Conservation (phyloP, 2,797 vertebrate species). For the Halcyon leucocephala region DNA sequence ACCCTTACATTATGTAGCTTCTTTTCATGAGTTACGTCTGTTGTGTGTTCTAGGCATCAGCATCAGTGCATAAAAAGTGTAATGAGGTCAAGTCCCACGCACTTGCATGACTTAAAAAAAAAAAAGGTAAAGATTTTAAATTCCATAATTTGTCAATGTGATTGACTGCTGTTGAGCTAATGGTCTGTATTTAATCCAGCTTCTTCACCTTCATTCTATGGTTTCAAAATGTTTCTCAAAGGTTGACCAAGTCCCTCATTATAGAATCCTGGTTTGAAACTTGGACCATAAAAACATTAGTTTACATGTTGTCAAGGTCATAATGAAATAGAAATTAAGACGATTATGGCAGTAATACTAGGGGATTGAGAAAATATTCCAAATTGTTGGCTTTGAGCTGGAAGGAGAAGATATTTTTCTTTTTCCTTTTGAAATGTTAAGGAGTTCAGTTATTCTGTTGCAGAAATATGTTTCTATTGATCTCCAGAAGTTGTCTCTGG, state of each 20-base stretch:
- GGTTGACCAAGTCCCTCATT: not conserved
- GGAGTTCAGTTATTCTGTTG: not conserved
- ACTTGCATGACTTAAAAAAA: not conserved
- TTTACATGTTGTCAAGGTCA: not conserved
- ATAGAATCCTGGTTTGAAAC: not conserved
- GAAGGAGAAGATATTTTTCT: not conserved
- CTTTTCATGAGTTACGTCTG: not conserved
- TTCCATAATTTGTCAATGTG: not conserved
- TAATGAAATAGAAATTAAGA: not conserved
- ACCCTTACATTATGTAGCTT: not conserved
- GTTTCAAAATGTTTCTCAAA: constrained; percentile 13
- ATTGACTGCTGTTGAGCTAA: not conserved
- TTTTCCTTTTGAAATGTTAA: constrained; percentile 9
- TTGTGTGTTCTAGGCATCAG: not conserved
- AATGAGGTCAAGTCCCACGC: not conserved
- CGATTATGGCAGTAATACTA: not conserved
- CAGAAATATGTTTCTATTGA: not conserved
- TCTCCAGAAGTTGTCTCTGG: not conserved
- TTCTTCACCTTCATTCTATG: not conserved
- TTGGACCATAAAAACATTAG: not conserved
- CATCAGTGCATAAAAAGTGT: not conserved
- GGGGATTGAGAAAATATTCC: constrained; percentile 7
- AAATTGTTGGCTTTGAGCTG: not conserved
- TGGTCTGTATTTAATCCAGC: not conserved
- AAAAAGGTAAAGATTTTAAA: not conserved